phyloP scores from a whole-genome alignment of 2,113 vertebrate species.

The Hiodon alosoides region DNA sequence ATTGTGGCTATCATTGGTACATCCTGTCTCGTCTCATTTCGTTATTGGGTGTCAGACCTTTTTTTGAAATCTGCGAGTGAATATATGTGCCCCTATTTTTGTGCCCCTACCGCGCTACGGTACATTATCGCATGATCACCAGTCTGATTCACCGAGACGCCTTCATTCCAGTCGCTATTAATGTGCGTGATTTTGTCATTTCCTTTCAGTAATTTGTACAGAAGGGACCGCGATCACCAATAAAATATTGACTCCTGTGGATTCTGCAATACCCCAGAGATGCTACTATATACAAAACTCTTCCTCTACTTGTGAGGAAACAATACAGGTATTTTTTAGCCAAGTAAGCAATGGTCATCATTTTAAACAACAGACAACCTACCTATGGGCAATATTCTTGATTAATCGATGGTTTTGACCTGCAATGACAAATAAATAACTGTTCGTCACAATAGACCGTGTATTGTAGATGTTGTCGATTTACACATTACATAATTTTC shows the following conservation, averaged over 20 bases:
- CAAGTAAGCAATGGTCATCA: not conserved
- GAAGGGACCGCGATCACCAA: constrained; percentile 70
- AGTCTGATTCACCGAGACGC: no score
- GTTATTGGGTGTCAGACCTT: no score
- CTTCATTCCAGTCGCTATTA: no score
- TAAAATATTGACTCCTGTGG: constrained; percentile 65
- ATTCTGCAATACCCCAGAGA: constrained; percentile 65
- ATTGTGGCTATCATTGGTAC: no score
- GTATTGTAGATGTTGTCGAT: not conserved
- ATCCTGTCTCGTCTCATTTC: no score
- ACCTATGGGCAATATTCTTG: not conserved
- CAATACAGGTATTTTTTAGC: constrained; percentile 33
- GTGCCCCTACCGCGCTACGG: no score
- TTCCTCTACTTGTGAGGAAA: constrained; percentile 41
- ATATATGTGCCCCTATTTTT: no score
- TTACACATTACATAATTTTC: constrained; percentile 2
- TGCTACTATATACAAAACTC: constrained; percentile 59
- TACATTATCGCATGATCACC: no score
- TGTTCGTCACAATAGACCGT: not conserved
- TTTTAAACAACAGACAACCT: not conserved
- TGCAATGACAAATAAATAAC: no score
- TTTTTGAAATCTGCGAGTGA: no score
- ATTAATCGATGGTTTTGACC: no score
- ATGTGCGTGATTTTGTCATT: constrained; percentile 14
- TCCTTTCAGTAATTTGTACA: constrained; percentile 59